A percentile compares a stretch with the other conserved stretches of the same genome.
These are phyloP conservation scores for Gyps fulvus DNA, from an alignment of 2,113 vertebrate species.

Conservation along the genomic window DNA sequence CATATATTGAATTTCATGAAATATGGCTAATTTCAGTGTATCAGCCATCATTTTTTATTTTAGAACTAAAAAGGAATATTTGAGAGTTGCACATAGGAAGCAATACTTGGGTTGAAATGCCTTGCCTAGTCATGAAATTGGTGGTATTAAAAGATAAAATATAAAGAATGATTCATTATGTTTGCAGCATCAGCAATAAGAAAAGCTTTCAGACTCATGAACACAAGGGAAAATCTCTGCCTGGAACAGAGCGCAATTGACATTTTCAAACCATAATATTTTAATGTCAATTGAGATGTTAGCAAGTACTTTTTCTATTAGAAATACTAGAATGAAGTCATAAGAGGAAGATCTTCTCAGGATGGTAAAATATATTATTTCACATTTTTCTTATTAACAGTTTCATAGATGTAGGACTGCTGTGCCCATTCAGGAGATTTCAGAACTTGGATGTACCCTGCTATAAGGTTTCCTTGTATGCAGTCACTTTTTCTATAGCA, in stretches of 20 bases:
- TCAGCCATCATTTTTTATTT: background rate
- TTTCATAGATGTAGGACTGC: background rate
- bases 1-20: background rate
- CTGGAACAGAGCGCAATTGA: background rate
- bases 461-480: background rate
- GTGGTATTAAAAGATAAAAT: conserved; percentile 10
- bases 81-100: background rate
- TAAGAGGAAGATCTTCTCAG: background rate
- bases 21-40: background rate
- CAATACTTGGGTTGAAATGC: background rate
- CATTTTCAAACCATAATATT: conserved; percentile 27
- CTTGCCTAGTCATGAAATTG: background rate
- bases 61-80: background rate
- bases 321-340: background rate
- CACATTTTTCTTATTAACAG: background rate
- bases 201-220: conserved; percentile 10
- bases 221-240: conserved; percentile 16
- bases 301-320: background rate
- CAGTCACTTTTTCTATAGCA: background rate
- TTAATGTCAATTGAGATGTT: background rate
- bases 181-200: conserved; percentile 26
- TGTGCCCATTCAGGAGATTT: background rate
- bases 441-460: background rate
- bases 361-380: background rate
- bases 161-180: conserved; percentile 19